Percentiles rank a stretch among this genome's conserved stretches.
Conservation (phyloP, 2,888 invertebrate genomes). For the Helobdella robusta region DNA sequence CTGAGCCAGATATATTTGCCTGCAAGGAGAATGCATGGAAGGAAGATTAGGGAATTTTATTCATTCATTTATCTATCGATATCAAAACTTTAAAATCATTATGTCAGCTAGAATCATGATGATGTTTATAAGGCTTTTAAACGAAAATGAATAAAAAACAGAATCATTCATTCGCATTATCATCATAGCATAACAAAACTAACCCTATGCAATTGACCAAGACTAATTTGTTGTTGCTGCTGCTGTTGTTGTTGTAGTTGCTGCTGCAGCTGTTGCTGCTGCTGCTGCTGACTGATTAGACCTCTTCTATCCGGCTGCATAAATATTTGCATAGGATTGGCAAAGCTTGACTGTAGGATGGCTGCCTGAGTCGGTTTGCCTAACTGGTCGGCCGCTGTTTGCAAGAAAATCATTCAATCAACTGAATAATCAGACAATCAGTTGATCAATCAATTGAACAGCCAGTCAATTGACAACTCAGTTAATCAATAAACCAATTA, state of each 20-base stretch:
- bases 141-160: neutral
- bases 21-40: too few species aligned
- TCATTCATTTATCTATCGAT: too few species aligned
- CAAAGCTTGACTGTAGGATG: conserved; percentile 24
- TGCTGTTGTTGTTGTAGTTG: neutral
- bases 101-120: neutral
- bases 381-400: conserved; percentile 20
- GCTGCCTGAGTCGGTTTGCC: conserved; percentile 12
- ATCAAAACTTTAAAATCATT: neutral
- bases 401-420: too few species aligned
- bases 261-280: neutral
- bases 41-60: too few species aligned
- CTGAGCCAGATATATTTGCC: conserved; percentile 11
- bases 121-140: neutral
- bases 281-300: neutral
- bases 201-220: conserved; percentile 14
- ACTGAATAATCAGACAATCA: too few species aligned
- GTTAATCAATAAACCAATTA: too few species aligned
- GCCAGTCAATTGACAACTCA: too few species aligned
- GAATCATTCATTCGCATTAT: too few species aligned
- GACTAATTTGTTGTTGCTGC: conserved; percentile 5
- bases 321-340: conserved; percentile 24
- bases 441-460: too few species aligned
- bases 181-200: too few species aligned
- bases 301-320: conserved; percentile 19